A percentile compares a stretch with the other conserved stretches of the same genome.
These are phyloP conservation scores for Ctenodactylus gundi DNA, from an alignment of 2,113 vertebrate genomes.

Conservation along the genomic window DNA sequence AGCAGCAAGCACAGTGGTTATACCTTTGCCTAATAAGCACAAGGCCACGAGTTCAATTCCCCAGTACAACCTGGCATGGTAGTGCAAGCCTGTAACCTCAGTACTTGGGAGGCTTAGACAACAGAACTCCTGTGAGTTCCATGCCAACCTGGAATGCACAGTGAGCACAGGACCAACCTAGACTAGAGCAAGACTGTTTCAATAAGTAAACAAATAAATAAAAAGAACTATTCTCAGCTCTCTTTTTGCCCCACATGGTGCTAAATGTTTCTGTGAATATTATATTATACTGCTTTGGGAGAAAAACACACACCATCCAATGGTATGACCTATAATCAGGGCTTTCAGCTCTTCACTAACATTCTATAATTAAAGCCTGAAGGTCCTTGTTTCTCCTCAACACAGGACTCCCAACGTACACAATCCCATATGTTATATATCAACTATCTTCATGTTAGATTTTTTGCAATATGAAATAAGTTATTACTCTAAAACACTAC, in stretches of 20 bases:
- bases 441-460: background rate
- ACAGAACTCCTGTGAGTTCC: too few relatives aligned
- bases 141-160: too few relatives aligned
- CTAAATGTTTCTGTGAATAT: background rate
- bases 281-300: background rate
- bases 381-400: background rate
- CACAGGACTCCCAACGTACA: background rate
- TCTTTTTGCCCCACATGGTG: background rate
- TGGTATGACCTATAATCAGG: background rate
- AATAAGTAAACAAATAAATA: too few relatives aligned
- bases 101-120: too few relatives aligned
- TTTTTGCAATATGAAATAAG: background rate
- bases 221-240: background rate
- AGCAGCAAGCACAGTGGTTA: too few relatives aligned
- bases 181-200: too few relatives aligned
- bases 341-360: background rate
- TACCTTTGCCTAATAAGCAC: too few relatives aligned
- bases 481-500: constrained; percentile 19
- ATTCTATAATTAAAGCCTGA: background rate
- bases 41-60: too few relatives aligned
- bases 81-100: too few relatives aligned
- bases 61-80: too few relatives aligned
- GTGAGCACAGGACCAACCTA: too few relatives aligned
- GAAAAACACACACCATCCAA: background rate
- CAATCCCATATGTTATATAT: too few relatives aligned